Percentiles rank a stretch among this genome's conserved stretches.
phyloP scores from a whole-genome alignment of 2,888 invertebrate species.

The Bellardia bayeri region DNA sequence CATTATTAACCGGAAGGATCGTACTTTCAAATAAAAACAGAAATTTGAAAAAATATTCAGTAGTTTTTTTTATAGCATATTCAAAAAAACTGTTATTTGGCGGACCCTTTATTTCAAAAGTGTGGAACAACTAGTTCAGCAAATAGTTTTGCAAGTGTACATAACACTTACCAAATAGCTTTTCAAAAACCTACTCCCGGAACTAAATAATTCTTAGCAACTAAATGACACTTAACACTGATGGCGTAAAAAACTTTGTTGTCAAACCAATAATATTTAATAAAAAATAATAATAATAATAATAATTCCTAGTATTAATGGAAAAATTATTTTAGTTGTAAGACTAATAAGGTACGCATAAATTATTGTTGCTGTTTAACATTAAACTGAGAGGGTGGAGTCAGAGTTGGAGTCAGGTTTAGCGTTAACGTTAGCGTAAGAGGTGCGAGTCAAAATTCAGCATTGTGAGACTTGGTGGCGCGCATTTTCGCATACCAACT shows the following conservation, averaged over 20 bases:
- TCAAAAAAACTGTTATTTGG: too few species aligned
- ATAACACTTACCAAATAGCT: too few species aligned
- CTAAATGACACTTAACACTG: neutral
- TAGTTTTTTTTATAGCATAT: too few species aligned
- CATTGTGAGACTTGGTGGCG: slow-evolving; percentile 74
- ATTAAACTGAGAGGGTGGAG: slow-evolving; percentile 70
- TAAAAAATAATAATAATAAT: slow-evolving; percentile 22
- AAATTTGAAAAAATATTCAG: too few species aligned
- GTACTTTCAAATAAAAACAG: too few species aligned
- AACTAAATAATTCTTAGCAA: neutral
- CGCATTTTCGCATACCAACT: slow-evolving; percentile 75
- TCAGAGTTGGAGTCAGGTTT: slow-evolving; percentile 64
- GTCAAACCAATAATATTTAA: slow-evolving; percentile 9
- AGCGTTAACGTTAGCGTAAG: neutral
- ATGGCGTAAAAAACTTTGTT: slow-evolving; percentile 19
- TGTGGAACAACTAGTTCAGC: too few species aligned
- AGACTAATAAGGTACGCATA: slow-evolving; percentile 54
- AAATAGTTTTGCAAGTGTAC: too few species aligned
- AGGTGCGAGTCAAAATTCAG: slow-evolving; percentile 64
- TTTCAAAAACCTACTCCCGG: neutral
- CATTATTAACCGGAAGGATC: too few species aligned
- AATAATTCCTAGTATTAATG: slow-evolving; percentile 28
- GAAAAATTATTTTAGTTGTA: slow-evolving; percentile 49
- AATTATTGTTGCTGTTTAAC: slow-evolving; percentile 56
- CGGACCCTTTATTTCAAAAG: too few species aligned